Evolutionary conservation across 2,888 invertebrate species (phyloP).

Genomic region (Rhagophthalmus giganteus): DNA sequence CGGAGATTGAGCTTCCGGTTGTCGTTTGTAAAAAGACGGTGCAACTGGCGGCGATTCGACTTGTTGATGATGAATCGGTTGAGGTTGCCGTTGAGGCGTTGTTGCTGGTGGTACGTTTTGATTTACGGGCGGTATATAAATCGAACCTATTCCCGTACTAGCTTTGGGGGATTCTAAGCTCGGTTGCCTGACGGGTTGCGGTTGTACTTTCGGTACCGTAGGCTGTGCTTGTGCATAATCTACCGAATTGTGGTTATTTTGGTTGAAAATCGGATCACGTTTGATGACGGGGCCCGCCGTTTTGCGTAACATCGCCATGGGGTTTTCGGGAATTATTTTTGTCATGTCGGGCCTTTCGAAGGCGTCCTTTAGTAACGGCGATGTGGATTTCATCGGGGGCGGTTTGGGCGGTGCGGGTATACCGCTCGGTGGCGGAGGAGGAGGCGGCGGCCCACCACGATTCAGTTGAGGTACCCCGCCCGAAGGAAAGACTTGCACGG

Average conservation of each 20-base stretch:
- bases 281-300: conserved; percentile 59
- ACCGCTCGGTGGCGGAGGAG: conserved; percentile 55
- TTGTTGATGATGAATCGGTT: too few relatives aligned
- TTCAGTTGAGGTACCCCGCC: conserved; percentile 43
- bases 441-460: conserved; percentile 39
- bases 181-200: conserved; percentile 25
- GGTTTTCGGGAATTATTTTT: conserved; percentile 67
- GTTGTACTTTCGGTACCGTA: conserved; percentile 24
- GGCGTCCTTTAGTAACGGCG: conserved; percentile 57
- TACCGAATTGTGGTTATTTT: conserved; percentile 28
- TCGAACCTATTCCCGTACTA: conserved; percentile 56
- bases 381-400: conserved; percentile 62
- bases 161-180: conserved; percentile 31
- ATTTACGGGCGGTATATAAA: conserved; percentile 60
- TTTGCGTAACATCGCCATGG: conserved; percentile 70
- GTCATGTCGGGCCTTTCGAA: conserved; percentile 73
- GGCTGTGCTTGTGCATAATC: conserved; percentile 8
- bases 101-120: conserved; percentile 8
- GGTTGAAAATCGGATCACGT: conserved; percentile 51
- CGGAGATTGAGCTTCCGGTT: conserved; percentile 9
- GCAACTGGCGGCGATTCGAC: neutral
- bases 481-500: conserved; percentile 65
- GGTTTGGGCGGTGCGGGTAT: conserved; percentile 57
- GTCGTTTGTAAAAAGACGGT: conserved; percentile 21
- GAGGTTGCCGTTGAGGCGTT: conserved; percentile 10